A percentile compares a stretch with the other conserved stretches of the same genome.
Evolutionary conservation across 2,888 invertebrate species (phyloP).

Genomic region (Bedellia somnulentella): DNA sequence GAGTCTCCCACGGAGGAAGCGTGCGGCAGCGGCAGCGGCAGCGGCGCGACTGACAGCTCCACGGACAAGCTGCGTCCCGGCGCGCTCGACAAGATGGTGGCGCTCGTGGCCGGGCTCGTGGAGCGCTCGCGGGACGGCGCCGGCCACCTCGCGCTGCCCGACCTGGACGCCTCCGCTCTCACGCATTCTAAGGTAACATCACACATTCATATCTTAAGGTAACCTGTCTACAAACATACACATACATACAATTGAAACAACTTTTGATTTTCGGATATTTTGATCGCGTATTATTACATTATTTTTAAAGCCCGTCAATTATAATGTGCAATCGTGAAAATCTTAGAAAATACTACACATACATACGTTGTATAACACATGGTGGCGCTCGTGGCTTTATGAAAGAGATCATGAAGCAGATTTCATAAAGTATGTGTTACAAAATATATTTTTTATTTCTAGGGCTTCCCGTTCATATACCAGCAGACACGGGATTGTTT

Average conservation of each 20-base stretch:
- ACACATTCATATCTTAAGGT: no score
- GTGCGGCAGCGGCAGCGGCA: constrained; percentile 24
- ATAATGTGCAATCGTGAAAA: no score
- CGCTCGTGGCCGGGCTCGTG: constrained; percentile 82
- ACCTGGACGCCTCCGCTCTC: constrained; percentile 79
- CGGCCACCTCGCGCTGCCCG: constrained; percentile 72
- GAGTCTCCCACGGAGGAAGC: constrained; percentile 55
- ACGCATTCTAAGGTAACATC: constrained; percentile 87
- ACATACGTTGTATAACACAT: no score
- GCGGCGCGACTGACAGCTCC: constrained; percentile 30
- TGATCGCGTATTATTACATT: no score
- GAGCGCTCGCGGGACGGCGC: constrained; percentile 84
- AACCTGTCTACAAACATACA: no score
- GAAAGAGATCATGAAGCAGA: no score
- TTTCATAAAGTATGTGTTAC: no score
- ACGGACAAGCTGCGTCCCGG: constrained; percentile 81
- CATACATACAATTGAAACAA: no score
- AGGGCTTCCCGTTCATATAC: constrained; percentile 91
- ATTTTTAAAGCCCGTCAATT: no score
- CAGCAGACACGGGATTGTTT: constrained; percentile 94
- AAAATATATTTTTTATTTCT: constrained; percentile 17
- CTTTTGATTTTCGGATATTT: no score
- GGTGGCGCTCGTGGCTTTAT: no score
- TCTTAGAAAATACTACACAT: no score
- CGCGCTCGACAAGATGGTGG: constrained; percentile 94